These are phyloP conservation scores for Pocillopora meandrina DNA, from an alignment of 92 coral and sea anemone species.

Conservation along the genomic window DNA sequence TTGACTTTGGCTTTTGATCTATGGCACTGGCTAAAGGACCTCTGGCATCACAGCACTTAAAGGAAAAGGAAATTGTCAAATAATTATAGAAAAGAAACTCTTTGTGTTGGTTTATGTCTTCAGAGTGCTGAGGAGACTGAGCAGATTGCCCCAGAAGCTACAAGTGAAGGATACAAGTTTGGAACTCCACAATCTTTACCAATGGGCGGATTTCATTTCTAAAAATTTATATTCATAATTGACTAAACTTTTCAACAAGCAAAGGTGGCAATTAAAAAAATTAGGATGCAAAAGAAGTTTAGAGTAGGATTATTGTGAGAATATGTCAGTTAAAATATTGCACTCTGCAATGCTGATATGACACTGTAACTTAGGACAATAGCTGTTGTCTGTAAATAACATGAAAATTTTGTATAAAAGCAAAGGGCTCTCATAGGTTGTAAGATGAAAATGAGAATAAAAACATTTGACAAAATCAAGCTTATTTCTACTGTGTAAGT, in stretches of 20 bases:
- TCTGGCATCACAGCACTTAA: no score
- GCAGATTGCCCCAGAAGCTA: constrained; percentile 59
- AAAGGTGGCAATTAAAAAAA: background rate
- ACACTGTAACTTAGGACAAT: background rate
- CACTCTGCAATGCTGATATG: constrained; percentile 10
- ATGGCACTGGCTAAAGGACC: no score
- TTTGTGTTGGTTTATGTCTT: background rate
- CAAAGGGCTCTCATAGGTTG: background rate
- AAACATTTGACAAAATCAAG: background rate
- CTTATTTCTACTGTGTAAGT: no score
- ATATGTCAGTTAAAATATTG: constrained; percentile 21
- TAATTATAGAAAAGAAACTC: background rate
- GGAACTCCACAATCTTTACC: constrained; percentile 71
- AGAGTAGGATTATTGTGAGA: background rate
- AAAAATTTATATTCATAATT: background rate
- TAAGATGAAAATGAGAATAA: background rate
- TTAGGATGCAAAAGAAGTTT: background rate
- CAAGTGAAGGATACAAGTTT: constrained; percentile 68
- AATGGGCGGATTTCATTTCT: constrained; percentile 66
- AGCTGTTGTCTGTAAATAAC: background rate
- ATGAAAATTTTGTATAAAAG: background rate
- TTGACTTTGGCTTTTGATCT: no score
- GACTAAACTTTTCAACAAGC: background rate
- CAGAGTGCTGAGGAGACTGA: constrained; percentile 51
- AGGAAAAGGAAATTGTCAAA: no score